Evolutionary conservation across 2,797 vertebrate species (phyloP).

Genomic region (Adelosebastes latens): DNA sequence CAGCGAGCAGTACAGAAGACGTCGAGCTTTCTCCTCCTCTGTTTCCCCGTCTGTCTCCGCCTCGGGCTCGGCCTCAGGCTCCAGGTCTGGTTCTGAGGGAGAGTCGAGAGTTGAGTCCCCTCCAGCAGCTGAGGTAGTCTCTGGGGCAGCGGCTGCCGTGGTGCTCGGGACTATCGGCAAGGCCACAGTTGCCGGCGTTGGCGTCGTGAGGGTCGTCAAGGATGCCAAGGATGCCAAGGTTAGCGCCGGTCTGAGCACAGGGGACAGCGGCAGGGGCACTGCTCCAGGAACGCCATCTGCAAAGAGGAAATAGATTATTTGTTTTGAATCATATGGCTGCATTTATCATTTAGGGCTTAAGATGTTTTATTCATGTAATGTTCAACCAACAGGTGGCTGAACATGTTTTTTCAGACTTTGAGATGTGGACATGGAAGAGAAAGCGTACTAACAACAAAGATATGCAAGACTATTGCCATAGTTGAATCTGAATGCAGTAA

Average conservation of each 20-base stretch:
- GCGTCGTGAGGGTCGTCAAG: not conserved
- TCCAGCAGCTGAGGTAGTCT: conserved; percentile 81
- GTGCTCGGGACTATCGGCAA: conserved; percentile 54
- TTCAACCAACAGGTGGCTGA: conserved; percentile 13
- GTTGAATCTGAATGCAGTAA: not conserved
- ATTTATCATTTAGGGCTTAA: conserved; percentile 1
- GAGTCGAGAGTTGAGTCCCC: conserved; percentile 67
- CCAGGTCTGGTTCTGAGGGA: conserved; percentile 67
- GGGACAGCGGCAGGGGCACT: conserved; percentile 67
- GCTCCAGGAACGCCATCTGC: conserved; percentile 79
- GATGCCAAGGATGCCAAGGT: conserved; percentile 49
- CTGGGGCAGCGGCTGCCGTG: conserved; percentile 77
- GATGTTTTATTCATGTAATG: conserved; percentile 17
- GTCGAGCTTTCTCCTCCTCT: conserved; percentile 94
- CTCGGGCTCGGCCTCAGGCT: conserved; percentile 76
- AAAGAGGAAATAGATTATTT: conserved; percentile 38
- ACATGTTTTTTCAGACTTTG: not conserved
- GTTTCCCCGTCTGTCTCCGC: conserved; percentile 85
- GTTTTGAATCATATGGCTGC: not conserved
- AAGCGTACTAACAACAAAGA: not conserved
- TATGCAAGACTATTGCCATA: not conserved
- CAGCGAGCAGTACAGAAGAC: conserved; percentile 97
- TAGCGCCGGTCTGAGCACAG: conserved; percentile 77
- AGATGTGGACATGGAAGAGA: not conserved
- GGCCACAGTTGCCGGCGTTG: conserved; percentile 16